Base-by-base conservation (phyloP, 2,113 vertebrate genomes). In the Gasterosteus nipponicus region DNA sequence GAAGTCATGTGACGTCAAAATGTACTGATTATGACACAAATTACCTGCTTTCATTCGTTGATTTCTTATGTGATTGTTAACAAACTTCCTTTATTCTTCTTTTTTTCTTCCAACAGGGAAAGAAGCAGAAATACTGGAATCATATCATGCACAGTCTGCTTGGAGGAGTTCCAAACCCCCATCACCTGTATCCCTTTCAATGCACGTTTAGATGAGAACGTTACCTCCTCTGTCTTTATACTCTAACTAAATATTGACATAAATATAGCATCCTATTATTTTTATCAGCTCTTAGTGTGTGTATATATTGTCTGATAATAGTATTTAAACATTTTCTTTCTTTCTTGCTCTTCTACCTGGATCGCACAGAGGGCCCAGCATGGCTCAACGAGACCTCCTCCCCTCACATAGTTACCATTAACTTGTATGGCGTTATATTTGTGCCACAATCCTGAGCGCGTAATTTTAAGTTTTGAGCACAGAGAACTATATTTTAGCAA, bases 111-210 rank as follows among this genome's bases (percentile, higher is more conserved):
- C 60, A 9, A 81, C 92, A 98, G 97, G 97, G 97, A 98, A 84
- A 94, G 97, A 5, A 96, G 93, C 75, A 94, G 97, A 47, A 98
- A 98, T 74, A 98, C 96, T 0, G 97, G 97, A 4, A 95, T 98
- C 63, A 98, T 98, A 89, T 97, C 97, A 2, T 98, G 97, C 81
- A 96, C 96, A 0, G 96, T 98, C 65, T 98, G 96, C 87, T 90
- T 98, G 79, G 97, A 98, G 86, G 96, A 98, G 87, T 98, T 98
- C 91, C 97, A 98, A 91, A 98, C 97, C 0, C 97, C 96, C 26
- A 98, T 98, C 69, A 98, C 97, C 0, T 98, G 96, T 98, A 98
- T 97, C 96, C 96, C 96, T 95, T 63, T 22, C 31, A 54, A 26
- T 38, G 12, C 10, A 8, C 14, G 22, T 65, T 47, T 35, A 29